Conservation (phyloP, 2,888 invertebrate genomes). For the Drosophila gaucha region DNA sequence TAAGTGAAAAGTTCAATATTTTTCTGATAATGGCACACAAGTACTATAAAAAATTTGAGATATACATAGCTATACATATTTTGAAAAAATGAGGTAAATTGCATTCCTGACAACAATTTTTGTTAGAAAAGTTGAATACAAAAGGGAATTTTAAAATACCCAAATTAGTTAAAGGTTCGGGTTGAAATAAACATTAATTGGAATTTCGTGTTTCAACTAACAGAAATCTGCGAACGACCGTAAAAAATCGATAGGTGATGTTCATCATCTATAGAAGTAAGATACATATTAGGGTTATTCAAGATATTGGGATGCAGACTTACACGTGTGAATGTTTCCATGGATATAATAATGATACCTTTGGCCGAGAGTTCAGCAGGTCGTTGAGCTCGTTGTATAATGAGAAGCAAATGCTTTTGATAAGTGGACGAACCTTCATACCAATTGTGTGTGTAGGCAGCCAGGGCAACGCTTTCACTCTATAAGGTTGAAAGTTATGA, state of each 20-base stretch:
- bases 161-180: too few relatives aligned
- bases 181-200: neutral
- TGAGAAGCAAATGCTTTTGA: conserved; percentile 36
- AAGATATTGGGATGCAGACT: neutral
- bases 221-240: conserved; percentile 30
- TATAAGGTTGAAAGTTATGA: conserved; percentile 9
- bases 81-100: too few relatives aligned
- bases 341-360: conserved; percentile 44
- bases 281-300: neutral
- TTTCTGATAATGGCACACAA: too few relatives aligned
- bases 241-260: conserved; percentile 46
- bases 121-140: too few relatives aligned
- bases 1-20: too few relatives aligned
- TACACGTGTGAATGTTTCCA: conserved; percentile 49
- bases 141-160: too few relatives aligned
- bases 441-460: conserved; percentile 53
- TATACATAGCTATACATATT: too few relatives aligned
- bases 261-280: conserved; percentile 37
- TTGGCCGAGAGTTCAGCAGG: conserved; percentile 43
- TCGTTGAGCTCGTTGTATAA: conserved; percentile 46
- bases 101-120: too few relatives aligned
- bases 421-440: conserved; percentile 47
- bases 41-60: too few relatives aligned
- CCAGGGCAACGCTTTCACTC: conserved; percentile 36
- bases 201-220: neutral